Evolutionary conservation across 2,888 invertebrate genomes (phyloP).

Genomic region (Seira ritae): DNA sequence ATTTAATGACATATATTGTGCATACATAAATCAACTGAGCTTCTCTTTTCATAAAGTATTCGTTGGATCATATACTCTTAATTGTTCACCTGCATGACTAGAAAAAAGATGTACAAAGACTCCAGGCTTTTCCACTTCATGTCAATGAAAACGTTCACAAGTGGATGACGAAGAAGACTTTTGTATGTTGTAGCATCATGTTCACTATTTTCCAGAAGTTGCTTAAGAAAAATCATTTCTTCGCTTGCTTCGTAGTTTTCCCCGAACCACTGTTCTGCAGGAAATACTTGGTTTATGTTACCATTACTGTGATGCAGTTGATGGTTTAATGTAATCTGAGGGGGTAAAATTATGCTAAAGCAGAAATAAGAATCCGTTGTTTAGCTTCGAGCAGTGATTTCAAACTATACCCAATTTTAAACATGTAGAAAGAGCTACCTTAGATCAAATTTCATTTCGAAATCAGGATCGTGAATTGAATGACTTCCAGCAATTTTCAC

Average conservation of each 20-base stretch:
- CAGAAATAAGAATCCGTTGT: background rate
- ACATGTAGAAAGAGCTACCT: constrained; percentile 31
- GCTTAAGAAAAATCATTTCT: constrained; percentile 59
- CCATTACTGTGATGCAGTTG: constrained; percentile 13
- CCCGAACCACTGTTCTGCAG: constrained; percentile 38
- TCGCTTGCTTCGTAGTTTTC: constrained; percentile 37
- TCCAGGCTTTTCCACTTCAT: constrained; percentile 67
- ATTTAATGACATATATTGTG: background rate
- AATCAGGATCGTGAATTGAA: constrained; percentile 48
- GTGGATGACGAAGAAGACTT: constrained; percentile 59
- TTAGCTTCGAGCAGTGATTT: too few relatives aligned
- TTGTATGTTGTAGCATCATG: constrained; percentile 36
- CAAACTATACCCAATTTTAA: background rate
- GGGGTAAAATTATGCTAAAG: constrained; percentile 38
- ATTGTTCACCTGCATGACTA: constrained; percentile 53
- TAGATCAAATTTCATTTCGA: constrained; percentile 57
- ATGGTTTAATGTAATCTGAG: constrained; percentile 34
- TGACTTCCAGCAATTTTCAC: constrained; percentile 39
- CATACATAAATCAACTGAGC: too few relatives aligned
- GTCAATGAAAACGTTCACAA: constrained; percentile 66
- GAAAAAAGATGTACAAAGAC: constrained; percentile 45
- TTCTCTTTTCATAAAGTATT: too few relatives aligned
- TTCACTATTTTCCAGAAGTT: constrained; percentile 47
- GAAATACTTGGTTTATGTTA: constrained; percentile 44
- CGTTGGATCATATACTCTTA: too few relatives aligned